A percentile compares a stretch with the other conserved stretches of the same genome.
Evolutionary conservation across 2,113 vertebrate genomes (phyloP).

Genomic region (Mastomys natalensis): DNA sequence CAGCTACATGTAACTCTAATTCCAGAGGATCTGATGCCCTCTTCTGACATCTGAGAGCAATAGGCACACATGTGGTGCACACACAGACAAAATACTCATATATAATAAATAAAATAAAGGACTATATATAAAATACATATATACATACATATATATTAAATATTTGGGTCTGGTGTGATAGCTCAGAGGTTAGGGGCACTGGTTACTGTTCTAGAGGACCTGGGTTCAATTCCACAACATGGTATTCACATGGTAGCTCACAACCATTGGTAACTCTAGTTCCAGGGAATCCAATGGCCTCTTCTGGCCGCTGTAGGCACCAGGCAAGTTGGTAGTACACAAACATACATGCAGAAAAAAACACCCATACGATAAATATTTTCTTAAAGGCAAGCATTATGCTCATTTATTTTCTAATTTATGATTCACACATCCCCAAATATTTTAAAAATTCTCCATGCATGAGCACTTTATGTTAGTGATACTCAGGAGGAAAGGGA

Average conservation of each 20-base stretch:
- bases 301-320: background rate
- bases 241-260: background rate
- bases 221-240: background rate
- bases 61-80: background rate
- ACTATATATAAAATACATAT: background rate
- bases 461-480: background rate
- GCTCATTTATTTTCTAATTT: constrained; percentile 6
- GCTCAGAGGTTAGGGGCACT: background rate
- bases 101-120: background rate
- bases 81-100: background rate
- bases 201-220: background rate
- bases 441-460: constrained; percentile 8
- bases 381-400: background rate
- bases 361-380: background rate
- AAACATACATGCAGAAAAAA: background rate
- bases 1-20: background rate
- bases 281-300: background rate
- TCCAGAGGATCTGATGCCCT: background rate
- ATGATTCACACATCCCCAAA: background rate
- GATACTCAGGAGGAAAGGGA: background rate
- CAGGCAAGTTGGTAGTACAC: background rate
- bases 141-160: background rate
- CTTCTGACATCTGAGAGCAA: background rate
- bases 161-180: no score
- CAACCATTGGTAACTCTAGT: background rate